phyloP scores from a whole-genome alignment of 2,113 vertebrate genomes.

The Chunga burmeisteri region DNA sequence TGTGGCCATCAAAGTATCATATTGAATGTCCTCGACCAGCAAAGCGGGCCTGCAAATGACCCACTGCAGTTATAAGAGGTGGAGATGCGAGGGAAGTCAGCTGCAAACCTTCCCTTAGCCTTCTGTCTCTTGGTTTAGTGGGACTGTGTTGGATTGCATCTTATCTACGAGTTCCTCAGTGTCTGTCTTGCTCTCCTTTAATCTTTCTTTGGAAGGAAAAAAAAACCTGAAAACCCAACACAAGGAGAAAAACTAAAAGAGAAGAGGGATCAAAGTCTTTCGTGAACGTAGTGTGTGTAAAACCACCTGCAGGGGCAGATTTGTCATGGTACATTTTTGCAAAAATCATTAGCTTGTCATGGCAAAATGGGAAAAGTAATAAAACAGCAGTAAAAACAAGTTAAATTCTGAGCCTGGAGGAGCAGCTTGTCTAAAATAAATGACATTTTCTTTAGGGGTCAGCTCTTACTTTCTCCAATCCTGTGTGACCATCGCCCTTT shows the following conservation, averaged over 20 bases:
- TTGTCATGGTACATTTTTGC: conserved; percentile 31
- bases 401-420: conserved; percentile 30
- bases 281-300: neutral
- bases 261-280: conserved; percentile 1
- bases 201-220: neutral
- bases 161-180: neutral
- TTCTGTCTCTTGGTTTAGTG: neutral
- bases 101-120: neutral
- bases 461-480: neutral
- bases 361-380: conserved; percentile 33
- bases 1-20: too few relatives aligned
- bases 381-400: conserved; percentile 48
- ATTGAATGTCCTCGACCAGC: neutral
- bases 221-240: neutral
- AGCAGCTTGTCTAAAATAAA: neutral
- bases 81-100: neutral
- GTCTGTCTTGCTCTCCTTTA: neutral
- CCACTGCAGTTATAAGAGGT: neutral
- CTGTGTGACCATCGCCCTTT: neutral
- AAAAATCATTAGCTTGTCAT: conserved; percentile 53
- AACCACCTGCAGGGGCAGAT: conserved; percentile 40
- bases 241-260: neutral
- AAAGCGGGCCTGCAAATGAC: neutral
- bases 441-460: neutral
- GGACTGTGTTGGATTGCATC: neutral